Evolutionary conservation across 2,797 vertebrate genomes (phyloP).

Genomic region (Bradypodion ventrale): DNA sequence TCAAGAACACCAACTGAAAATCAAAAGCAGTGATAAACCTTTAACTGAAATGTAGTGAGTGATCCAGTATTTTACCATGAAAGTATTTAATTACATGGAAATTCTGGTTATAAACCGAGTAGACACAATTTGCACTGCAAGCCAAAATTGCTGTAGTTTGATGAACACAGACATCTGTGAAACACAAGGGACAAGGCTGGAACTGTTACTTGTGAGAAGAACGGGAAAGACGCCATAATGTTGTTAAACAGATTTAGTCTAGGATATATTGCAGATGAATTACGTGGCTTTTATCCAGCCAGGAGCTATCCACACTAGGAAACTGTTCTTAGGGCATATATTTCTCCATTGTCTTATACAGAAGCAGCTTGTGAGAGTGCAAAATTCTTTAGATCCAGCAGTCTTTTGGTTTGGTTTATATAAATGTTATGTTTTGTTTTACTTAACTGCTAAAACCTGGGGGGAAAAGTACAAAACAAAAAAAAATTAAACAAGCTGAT

Average conservation of each 20-base stretch:
- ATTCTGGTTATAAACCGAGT: not conserved
- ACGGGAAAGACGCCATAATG: not conserved
- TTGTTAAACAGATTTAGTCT: constrained; percentile 2
- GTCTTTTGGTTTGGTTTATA: not conserved
- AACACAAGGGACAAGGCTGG: not conserved
- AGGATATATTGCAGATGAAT: constrained; percentile 2
- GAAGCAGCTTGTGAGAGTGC: not conserved
- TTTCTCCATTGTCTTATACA: not conserved
- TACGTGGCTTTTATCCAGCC: not conserved
- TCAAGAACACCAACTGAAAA: not conserved
- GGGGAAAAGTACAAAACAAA: too few species aligned
- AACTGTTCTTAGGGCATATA: not conserved
- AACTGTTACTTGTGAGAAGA: not conserved
- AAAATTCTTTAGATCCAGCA: not conserved
- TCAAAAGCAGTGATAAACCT: not conserved
- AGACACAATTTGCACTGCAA: not conserved
- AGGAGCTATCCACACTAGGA: not conserved
- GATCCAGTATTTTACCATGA: not conserved
- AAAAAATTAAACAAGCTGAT: too few species aligned
- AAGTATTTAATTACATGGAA: not conserved
- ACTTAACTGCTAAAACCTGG: too few species aligned
- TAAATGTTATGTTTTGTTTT: too few species aligned
- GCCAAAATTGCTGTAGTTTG: not conserved
- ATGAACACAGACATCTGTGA: not conserved
- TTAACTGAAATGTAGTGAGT: not conserved